Evolutionary conservation across 2,888 invertebrate species (phyloP), one percentile per base, ranked within the genome.

Genomic region (Andrena dorsata): DNA sequence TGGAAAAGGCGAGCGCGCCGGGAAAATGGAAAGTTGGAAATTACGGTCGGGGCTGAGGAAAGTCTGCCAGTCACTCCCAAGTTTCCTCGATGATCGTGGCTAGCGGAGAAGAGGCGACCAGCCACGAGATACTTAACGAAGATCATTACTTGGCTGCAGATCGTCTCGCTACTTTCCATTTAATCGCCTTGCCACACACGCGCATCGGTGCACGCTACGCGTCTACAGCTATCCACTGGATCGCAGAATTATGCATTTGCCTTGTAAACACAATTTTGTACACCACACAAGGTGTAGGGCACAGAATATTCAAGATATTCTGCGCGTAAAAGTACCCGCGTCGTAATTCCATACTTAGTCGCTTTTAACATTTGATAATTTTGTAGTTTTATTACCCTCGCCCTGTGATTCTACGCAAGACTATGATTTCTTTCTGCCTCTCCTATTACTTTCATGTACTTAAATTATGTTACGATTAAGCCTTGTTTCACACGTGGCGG

Each of bases 1-100:
- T 32, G 82, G 76, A 68, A 75, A 71, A 72, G 56, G 51, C 60
- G 69, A 64, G 64, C 69, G 68, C 10, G n/a, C 60, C 41, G 58
- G 70, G 84, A 84, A 88, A 86, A 87, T 85, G 84, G 88, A 88
- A 87, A 88, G 88, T 85, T 74, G 81, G 76, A 76, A 82, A 86
- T 83, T 83, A 63, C 53, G 30, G 73, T 41, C 30, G 73, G 58
- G 13, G 16, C 51, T 56, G 47, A 49, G 73, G 70, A 58, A 78
- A 80, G 81, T 80, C 56, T 58, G 51, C 66, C 60, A 76, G 82
- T 73, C 64, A 51, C 73, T 80, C 69, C 73, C 73, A 58, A 73
- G 75, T 82, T 86, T 83, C 68, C 74, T 81, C 70, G 82, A 80
- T 76, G 81, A 76, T 82, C 82, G 68, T 58, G 68, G 41, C 71